Evolutionary conservation across 1,140 invertebrate genomes (phyloP), one percentile per base, ranked within the genome.

Genomic region (Ceratina japonica): DNA sequence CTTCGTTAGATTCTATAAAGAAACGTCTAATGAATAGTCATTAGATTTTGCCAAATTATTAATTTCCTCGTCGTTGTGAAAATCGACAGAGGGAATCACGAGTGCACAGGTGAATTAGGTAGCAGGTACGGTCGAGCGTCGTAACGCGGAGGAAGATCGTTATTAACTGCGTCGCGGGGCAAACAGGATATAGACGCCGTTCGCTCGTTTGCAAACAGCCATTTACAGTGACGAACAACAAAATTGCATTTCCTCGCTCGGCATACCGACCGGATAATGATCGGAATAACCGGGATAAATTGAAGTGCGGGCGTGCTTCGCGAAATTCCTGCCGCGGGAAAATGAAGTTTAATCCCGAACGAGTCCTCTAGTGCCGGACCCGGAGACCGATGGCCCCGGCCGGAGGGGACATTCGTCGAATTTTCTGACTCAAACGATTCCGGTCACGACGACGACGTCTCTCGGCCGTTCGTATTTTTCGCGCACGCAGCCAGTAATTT

Each of bases 401-500:
- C n/a, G n/a, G 49, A 12, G 20, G 4, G 16, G 51, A 12, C 27
- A 31, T 70, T n/a, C 37, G 52, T 61, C 56, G 56, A 62, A 70
- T 61, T 62, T 62, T 77, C 75, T 49, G 10, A 31, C 64, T 24
- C 49, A 70, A 31, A n/a, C 10, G 65, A 51, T 52, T 62, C 27
- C 20, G 18, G 24, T 70, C 37, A 56, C 56, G 73, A 22, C 61
- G 31, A n/a, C n/a, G n/a, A n/a, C n/a, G n/a, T n/a, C n/a, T 27
- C 59, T 13, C 54, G 54, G 44, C 37, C 65, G 63, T 77, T 76
- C 68, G 49, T 81, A 59, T 84, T 83, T 75, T 72, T 62, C 71
- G 20, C 54, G 18, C 58, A 49, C 37, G 58, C 79, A 54, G 56
- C 59, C 75, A 54, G 82, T 80, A 84, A 84, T 84, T 79, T 75